A percentile compares a stretch with the other conserved stretches of the same genome.
Conservation (phyloP, 2,113 vertebrate species). For the Mionectes macconnelli region DNA sequence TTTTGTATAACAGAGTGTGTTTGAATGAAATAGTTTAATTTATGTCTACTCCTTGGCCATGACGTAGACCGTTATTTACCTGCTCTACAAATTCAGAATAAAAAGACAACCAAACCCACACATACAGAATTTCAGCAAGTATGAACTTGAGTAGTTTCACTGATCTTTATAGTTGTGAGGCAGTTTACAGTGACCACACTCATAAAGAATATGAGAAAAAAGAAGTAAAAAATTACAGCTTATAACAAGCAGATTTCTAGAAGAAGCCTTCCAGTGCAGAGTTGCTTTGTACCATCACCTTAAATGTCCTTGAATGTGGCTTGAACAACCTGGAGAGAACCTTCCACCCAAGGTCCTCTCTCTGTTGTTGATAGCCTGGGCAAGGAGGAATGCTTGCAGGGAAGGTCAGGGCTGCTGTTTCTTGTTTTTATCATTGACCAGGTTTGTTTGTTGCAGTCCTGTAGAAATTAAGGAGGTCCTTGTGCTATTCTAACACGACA, state of each 20-base stretch:
- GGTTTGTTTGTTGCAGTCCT: background rate
- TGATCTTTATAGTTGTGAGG: background rate
- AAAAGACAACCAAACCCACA: background rate
- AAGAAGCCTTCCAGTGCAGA: background rate
- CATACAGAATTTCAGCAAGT: background rate
- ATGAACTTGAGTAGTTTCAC: background rate
- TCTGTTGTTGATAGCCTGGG: no score
- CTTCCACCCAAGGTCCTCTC: no score
- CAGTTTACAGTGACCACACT: background rate
- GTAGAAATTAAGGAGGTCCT: background rate
- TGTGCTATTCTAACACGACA: background rate
- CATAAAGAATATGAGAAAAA: background rate
- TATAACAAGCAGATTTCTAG: background rate
- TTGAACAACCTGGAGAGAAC: background rate
- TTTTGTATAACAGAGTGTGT: background rate
- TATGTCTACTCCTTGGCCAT: background rate
- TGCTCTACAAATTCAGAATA: background rate
- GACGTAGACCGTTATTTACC: background rate
- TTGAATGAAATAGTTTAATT: background rate
- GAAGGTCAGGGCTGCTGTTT: background rate
- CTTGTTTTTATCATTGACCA: background rate
- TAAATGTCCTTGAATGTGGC: background rate
- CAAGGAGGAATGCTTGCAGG: background rate
- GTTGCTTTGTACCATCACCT: background rate
- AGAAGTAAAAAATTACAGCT: background rate